A percentile compares a stretch with the other conserved stretches of the same genome.
Conservation (phyloP, 2,113 vertebrate species). For the Pelusios castaneus region DNA sequence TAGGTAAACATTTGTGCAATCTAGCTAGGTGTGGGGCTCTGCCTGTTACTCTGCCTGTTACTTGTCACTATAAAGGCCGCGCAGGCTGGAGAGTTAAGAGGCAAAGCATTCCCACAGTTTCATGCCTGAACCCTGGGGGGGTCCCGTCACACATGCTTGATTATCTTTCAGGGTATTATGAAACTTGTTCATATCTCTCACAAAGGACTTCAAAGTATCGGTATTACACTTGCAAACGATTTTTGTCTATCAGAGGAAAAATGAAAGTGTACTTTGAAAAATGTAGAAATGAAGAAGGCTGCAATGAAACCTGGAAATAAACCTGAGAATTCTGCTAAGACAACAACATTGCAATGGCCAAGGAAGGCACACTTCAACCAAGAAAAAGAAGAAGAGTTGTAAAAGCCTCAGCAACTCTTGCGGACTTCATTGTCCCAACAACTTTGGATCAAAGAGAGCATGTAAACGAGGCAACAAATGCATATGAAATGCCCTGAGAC, state of each 20-base stretch:
- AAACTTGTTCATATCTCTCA: not conserved
- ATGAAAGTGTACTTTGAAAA: not conserved
- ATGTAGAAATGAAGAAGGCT: not conserved
- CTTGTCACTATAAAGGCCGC: too few relatives aligned
- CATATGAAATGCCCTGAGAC: not conserved
- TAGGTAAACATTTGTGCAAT: too few relatives aligned
- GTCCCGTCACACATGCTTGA: not conserved
- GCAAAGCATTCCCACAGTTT: too few relatives aligned
- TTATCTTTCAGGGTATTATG: not conserved
- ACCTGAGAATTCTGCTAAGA: not conserved
- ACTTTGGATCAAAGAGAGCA: not conserved
- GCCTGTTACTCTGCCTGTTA: too few relatives aligned
- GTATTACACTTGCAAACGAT: not conserved
- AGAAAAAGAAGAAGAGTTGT: not conserved
- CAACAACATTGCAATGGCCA: not conserved
- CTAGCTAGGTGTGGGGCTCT: too few relatives aligned
- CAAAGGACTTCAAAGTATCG: not conserved
- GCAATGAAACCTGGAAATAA: not conserved
- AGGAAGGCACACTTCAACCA: not conserved
- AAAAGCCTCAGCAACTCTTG: not conserved
- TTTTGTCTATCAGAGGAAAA: not conserved
- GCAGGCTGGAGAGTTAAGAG: too few relatives aligned
- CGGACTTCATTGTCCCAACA: not conserved
- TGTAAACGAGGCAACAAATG: not conserved
- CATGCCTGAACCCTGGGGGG: too few relatives aligned